Evolutionary conservation across 2,797 vertebrate genomes (phyloP).

Genomic region (Allobates femoralis): DNA sequence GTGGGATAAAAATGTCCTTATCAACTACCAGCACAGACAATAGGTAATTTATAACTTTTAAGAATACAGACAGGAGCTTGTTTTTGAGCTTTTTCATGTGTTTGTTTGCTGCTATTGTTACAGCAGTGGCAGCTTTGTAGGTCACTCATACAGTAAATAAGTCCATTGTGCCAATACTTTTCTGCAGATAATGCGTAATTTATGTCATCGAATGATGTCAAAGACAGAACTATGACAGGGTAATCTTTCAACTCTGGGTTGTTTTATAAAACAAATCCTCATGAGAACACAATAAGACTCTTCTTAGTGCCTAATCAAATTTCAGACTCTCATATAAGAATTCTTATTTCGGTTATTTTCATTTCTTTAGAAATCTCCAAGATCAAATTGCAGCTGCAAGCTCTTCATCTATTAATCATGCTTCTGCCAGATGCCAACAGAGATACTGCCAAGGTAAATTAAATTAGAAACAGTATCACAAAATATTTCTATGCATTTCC

Average conservation of each 20-base stretch:
- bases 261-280: conserved; percentile 48
- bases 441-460: conserved; percentile 86
- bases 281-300: conserved; percentile 50
- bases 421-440: conserved; percentile 90
- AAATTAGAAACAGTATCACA: conserved; percentile 23
- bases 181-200: conserved; percentile 15
- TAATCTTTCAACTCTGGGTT: conserved; percentile 49
- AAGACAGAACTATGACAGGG: conserved; percentile 33
- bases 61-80: neutral
- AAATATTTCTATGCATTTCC: conserved; percentile 39
- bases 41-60: neutral
- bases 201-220: conserved; percentile 29
- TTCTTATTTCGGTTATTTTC: conserved; percentile 65
- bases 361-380: conserved; percentile 83
- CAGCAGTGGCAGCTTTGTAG: neutral
- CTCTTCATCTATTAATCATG: conserved; percentile 90
- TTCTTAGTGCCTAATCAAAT: conserved; percentile 61
- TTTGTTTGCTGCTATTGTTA: neutral
- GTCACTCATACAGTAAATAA: conserved; percentile 20
- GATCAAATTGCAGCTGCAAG: conserved; percentile 89
- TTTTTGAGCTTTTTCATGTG: neutral
- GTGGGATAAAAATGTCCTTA: neutral
- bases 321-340: conserved; percentile 60
- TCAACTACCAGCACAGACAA: neutral
- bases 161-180: conserved; percentile 19